Evolutionary conservation across 2,797 vertebrate species (phyloP), one percentile per base, ranked within the genome.

Genomic region (Tiaroga cobitis): DNA sequence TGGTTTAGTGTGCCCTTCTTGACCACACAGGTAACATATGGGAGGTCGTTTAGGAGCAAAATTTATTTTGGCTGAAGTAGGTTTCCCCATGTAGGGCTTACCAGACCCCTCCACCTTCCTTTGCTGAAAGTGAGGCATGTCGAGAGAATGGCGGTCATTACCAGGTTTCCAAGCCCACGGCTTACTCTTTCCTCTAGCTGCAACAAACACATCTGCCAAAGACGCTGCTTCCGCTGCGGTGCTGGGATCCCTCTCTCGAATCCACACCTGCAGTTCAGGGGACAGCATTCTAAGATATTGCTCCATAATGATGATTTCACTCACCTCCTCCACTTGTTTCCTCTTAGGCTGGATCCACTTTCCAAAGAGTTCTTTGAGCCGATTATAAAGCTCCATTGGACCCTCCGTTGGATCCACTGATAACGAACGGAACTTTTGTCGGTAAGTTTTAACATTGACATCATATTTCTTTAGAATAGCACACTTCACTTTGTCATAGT

Each of bases 21-120:
- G 72, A 54, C 68, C 65, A 75, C 73, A 85, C 4, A 78, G 41
- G 13, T 82, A 79, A 49, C 81, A 83, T 43, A 70, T 59, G 9
- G 26, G 73, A 21, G 16, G 54, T 76, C 16, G 7, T 18, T 43
- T 83, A 18, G 34, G 41, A 67, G 8, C 61, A 21, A 46, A 65
- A 19, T 29, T 65, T 21, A 5, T 9, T 69, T 69, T 69, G 34
- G 67, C 67, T 69, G 9, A 69, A 69, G 1, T 3, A 39, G 67
- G 67, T 46, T 73, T 46, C 6, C 39, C 24, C 15, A 29, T 16
- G 2, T 7, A 13, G n/a, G 59, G 16, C n/a, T 68, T 69, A 63
- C 76, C 34, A 4, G 56, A 24, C 13, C 24, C 5, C 56, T 54
- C 56, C 5, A 7, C 7, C 46, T 54, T 26, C 29, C 29, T 29